Evolutionary conservation across 2,113 vertebrate genomes (phyloP).

Genomic region (Cygnus atratus): DNA sequence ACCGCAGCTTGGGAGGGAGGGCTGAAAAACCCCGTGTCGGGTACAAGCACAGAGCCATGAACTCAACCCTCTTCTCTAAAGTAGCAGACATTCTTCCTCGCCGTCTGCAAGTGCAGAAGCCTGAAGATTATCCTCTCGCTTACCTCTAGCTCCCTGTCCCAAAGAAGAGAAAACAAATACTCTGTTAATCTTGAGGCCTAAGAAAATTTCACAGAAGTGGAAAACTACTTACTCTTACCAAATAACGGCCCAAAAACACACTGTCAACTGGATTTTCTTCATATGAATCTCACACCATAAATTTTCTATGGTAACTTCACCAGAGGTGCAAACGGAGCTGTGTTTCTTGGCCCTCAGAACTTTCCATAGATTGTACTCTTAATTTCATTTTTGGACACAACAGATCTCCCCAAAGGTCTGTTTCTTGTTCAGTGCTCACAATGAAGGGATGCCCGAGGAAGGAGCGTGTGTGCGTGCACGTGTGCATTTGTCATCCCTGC

Average conservation of each 20-base stretch:
- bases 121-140: not conserved
- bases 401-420: not conserved
- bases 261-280: not conserved
- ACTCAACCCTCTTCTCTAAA: not conserved
- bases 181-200: not conserved
- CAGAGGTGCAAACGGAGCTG: not conserved
- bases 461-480: fast-evolving
- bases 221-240: conserved; percentile 22
- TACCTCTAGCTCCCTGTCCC: not conserved
- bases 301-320: not conserved
- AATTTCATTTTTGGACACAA: not conserved
- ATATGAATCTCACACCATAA: not conserved
- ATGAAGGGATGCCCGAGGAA: not conserved
- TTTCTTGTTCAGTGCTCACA: not conserved
- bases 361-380: not conserved
- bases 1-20: not conserved
- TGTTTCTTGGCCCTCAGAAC: conserved; percentile 2
- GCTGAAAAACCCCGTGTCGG: not conserved
- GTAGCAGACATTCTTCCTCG: not conserved
- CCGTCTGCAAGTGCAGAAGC: not conserved
- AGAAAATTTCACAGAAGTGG: conserved; percentile 7
- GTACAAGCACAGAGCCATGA: fast-evolving
- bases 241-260: not conserved
- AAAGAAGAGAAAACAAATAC: conserved; percentile 1
- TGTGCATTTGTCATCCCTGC: not conserved